phyloP scores from a whole-genome alignment of 2,113 vertebrate species.

The Abramis brama region DNA sequence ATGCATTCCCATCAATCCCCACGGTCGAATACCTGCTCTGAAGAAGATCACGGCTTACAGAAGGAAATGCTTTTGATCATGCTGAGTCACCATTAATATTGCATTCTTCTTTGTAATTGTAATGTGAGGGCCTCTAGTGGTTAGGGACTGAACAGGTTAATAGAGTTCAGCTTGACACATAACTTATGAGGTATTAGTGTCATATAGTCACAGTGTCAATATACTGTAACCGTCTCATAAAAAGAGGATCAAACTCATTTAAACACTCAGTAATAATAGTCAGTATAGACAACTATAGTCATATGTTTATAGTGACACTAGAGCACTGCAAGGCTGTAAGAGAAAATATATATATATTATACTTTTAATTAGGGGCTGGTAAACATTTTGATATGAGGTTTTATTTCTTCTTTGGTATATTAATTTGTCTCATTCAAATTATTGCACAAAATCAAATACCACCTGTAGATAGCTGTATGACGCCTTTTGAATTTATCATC shows the following conservation, averaged over 20 bases:
- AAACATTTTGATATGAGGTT: neutral
- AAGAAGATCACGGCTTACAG: neutral
- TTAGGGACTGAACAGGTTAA: constrained; percentile 16
- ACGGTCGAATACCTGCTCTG: neutral
- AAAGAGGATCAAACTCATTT: neutral
- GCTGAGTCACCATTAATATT: constrained; percentile 36
- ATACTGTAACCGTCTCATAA: neutral
- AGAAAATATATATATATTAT: neutral
- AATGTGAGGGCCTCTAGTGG: constrained; percentile 46
- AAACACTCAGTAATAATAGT: neutral
- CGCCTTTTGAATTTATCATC: neutral
- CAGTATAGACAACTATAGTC: neutral
- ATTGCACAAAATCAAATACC: too few species aligned
- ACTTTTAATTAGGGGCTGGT: neutral
- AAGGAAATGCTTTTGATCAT: neutral
- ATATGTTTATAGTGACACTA: neutral
- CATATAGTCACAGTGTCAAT: neutral
- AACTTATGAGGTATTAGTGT: constrained; percentile 5
- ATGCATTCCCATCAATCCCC: neutral
- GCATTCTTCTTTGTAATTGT: neutral
- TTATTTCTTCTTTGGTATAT: neutral
- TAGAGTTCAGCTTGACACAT: neutral
- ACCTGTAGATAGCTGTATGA: neutral
- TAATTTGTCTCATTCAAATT: too few species aligned
- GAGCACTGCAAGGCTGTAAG: neutral